Conservation (phyloP, 2,113 vertebrate genomes). For the Silurus asotus region DNA sequence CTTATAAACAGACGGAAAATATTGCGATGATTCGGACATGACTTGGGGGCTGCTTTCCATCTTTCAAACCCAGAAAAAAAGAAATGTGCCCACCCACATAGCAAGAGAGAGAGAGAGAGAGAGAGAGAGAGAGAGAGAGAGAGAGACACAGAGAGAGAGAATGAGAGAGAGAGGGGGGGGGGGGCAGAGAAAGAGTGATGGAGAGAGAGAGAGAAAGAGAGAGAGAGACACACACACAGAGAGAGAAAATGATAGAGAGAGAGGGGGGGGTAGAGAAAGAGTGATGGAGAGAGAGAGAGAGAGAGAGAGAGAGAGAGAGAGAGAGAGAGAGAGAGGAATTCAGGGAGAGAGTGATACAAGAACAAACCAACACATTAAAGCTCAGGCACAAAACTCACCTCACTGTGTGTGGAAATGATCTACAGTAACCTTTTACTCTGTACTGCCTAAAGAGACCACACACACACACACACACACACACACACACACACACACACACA, state of each 20-base stretch:
- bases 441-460: conserved; percentile 34
- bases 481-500: neutral
- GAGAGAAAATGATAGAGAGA: neutral
- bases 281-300: too few species aligned
- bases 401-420: conserved; percentile 45
- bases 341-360: too few species aligned
- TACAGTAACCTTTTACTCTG: conserved; percentile 33
- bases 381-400: neutral
- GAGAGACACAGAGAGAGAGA: neutral
- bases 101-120: conserved; percentile 6
- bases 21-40: conserved; percentile 1
- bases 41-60: conserved; percentile 3
- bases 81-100: conserved; percentile 8
- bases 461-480: neutral
- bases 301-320: too few species aligned
- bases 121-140: neutral
- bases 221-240: neutral
- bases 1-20: conserved; percentile 12
- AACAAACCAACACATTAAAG: neutral
- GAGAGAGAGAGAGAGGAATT: too few species aligned
- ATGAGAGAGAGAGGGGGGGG: neutral
- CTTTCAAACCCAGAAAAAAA: neutral
- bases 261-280: too few species aligned
- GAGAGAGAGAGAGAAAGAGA: neutral
- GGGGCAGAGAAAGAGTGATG: too few species aligned